Conservation (phyloP, 2,888 invertebrate species). For the Phyllotreta cruciferae region DNA sequence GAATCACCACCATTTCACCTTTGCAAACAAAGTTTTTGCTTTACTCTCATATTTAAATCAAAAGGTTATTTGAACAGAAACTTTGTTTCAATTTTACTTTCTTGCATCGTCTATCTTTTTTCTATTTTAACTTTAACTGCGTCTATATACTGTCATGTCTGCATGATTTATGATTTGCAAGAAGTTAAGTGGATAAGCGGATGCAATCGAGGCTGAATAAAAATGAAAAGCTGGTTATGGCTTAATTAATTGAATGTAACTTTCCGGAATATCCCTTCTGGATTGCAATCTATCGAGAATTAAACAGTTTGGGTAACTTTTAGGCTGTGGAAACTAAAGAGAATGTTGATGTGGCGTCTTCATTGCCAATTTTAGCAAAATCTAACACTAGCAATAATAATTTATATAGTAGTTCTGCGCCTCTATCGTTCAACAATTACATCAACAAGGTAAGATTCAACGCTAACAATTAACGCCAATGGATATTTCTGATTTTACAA, state of each 20-base stretch:
- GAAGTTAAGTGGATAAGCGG: no score
- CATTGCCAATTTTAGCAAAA: conserved; percentile 47
- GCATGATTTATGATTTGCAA: conserved; percentile 33
- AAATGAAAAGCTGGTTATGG: background rate
- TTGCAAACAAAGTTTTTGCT: conserved; percentile 9
- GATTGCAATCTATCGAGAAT: conserved; percentile 14
- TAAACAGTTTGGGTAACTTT: conserved; percentile 37
- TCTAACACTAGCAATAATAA: conserved; percentile 45
- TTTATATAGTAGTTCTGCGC: conserved; percentile 49
- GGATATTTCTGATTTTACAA: background rate
- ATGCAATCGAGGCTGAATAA: no score
- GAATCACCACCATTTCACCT: conserved; percentile 2
- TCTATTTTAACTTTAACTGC: conserved; percentile 27
- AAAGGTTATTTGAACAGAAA: conserved; percentile 7
- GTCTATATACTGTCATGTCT: conserved; percentile 37
- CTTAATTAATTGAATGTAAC: background rate
- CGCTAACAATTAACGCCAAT: background rate
- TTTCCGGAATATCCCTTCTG: background rate
- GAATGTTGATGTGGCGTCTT: conserved; percentile 42
- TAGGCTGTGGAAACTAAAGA: conserved; percentile 47
- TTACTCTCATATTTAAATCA: background rate
- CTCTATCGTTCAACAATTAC: conserved; percentile 52
- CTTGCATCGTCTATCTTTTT: conserved; percentile 9
- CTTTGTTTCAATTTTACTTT: conserved; percentile 15
- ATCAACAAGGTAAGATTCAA: conserved; percentile 50